Base-by-base conservation (phyloP, 2,888 invertebrate species). In the Sycophila texana region DNA sequence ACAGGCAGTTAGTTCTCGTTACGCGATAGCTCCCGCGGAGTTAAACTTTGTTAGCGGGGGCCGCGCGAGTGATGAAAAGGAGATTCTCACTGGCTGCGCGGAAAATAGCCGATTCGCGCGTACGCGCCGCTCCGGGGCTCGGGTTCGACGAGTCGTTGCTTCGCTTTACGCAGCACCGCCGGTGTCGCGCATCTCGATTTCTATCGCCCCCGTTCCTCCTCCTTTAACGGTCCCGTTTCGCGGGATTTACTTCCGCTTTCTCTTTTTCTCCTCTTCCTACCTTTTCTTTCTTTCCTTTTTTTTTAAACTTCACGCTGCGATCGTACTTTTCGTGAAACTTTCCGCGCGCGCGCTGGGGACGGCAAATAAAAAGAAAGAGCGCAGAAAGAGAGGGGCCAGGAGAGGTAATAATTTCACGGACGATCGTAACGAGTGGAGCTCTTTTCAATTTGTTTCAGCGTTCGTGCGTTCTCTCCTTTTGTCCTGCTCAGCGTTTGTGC, bases 351-450 rank as follows among this genome's bases (percentile, higher is more conserved):
- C 60, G 22, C 65, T 22, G 47, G n/a, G n/a, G 18, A 22, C 39
- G 39, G 39, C 39, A 63, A 55, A 70, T 26, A 53, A 65, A 49
- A 71, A 58, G 49, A 53, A 12, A 1, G 14, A 55, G 13, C 22
- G 61, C 4, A 30, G 22, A 30, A n/a, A 55, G 16, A 61, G 4
- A 39, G 30, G 67, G 53, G 58, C 18, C 5, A 5, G 18, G 51
- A 39, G 10, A 77, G 65, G 70, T 70, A 80, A 80, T 74, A 74
- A 63, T 65, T 75, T 61, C 16, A 20, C 57, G 51, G 60, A 49
- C 65, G 76, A 80, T 72, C 55, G 47, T 58, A 81, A 79, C 75
- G 70, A 74, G 66, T 39, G 39, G 63, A 26, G 26, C 53, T 70
- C 47, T 73, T 74, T 71, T 67, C 53, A 73, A 73, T 73, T 72